Conservation (phyloP, 2,113 vertebrate genomes). For the Pao palembangensis region DNA sequence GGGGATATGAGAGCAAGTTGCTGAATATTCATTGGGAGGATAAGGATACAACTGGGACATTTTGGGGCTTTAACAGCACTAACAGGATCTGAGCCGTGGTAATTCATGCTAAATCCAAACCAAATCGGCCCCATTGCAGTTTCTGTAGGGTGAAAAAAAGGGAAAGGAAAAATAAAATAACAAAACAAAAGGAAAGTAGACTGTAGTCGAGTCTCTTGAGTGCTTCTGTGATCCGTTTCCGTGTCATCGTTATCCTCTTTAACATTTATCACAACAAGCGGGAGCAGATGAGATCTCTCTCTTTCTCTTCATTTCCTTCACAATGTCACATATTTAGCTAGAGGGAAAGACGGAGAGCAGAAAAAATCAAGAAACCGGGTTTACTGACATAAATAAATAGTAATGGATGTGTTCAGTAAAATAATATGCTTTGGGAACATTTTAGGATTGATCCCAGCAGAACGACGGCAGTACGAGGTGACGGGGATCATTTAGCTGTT, state of each 20-base stretch:
- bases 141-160: slow-evolving; percentile 24
- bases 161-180: slow-evolving; percentile 12
- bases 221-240: slow-evolving; percentile 54
- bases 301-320: slow-evolving; percentile 40
- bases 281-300: slow-evolving; percentile 48
- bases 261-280: slow-evolving; percentile 58
- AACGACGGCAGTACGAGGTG: slow-evolving; percentile 36
- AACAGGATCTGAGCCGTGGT: slow-evolving; percentile 71
- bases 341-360: slow-evolving; percentile 47
- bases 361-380: slow-evolving; percentile 43
- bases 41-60: slow-evolving; percentile 68
- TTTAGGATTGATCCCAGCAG: no score
- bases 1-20: slow-evolving; percentile 61
- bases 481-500: slow-evolving; percentile 39
- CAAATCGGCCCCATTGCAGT: slow-evolving; percentile 51
- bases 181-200: slow-evolving; percentile 37
- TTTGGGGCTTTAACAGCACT: slow-evolving; percentile 67
- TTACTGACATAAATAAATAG: slow-evolving; percentile 8
- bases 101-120: slow-evolving; percentile 73
- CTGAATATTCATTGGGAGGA: slow-evolving; percentile 72
- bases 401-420: slow-evolving; percentile 24
- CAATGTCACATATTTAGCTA: slow-evolving; percentile 32
- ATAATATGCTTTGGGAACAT: background rate
- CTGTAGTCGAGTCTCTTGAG: slow-evolving; percentile 47
- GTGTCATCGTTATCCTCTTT: slow-evolving; percentile 43